Base-by-base conservation (phyloP, 2,888 invertebrate genomes). In the Dyspetes luteomarginatus region DNA sequence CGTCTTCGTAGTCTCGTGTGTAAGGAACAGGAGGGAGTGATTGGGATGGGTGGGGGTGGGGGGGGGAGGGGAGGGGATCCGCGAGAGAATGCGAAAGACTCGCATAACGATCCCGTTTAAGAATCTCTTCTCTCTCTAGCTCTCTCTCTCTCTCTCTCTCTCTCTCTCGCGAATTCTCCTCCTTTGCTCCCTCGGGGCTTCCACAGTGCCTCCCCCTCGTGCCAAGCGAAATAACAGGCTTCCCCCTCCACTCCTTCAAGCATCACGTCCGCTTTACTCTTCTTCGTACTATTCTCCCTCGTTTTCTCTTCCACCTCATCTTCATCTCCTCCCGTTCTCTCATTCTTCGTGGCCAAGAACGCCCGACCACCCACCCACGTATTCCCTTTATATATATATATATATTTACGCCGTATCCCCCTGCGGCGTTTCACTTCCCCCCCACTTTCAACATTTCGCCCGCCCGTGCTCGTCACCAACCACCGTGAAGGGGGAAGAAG, bases 191-290 rank as follows among this genome's bases (percentile, higher is more conserved):
- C 52, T 55, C 28, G 55, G 55, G 68, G 82, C 84, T 82, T 83
- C 79, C 78, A 83, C 87, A 84, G 86, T 82, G 73, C 89, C 64
- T 74, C 94, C 94, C 94, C 94, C 94, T 94, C 94, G 77, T 77
- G 81, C 83, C 81, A 81, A 85, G 85, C 86, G 84, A 87, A 87
- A 88, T 88, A 87, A 87, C 86, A 87, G 84, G 82, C 83, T 83
- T 80, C 81, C 85, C 86, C 82, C 83, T 77, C 82, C 80, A 78
- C 83, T 82, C 80, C 77, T 71, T 81, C 78, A 76, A 74, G 65
- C 79, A 75, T 71, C 65, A 78, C 85, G 76, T 82, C 82, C 68
- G 69, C 67, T 65, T 58, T 58, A 52, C 36, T 65, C 48, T 60
- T 55, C 64, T 24, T 56, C 50, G 30, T 30, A 48, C 65, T 56